phyloP scores from a whole-genome alignment of 2,888 invertebrate genomes.

The Andricus quercusramuli region DNA sequence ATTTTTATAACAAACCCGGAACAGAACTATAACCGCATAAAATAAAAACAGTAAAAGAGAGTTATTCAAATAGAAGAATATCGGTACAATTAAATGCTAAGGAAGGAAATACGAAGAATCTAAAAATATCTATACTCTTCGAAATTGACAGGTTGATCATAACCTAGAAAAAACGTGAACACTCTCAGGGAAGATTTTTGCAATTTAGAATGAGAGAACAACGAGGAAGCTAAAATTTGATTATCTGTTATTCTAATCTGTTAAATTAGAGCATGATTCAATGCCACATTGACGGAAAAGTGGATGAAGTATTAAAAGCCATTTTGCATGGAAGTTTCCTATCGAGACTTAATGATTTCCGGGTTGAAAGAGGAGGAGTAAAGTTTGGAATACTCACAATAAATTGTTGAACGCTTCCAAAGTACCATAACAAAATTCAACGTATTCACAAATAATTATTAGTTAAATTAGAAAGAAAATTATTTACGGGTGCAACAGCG shows the following conservation, averaged over 20 bases:
- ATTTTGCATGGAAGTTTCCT: slow-evolving; percentile 57
- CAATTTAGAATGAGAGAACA: background rate
- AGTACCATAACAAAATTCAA: slow-evolving; percentile 71
- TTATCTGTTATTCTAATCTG: background rate
- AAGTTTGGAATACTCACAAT: slow-evolving; percentile 66
- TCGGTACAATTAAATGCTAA: slow-evolving; percentile 1
- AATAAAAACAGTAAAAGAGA: background rate
- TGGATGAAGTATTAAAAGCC: slow-evolving; percentile 54
- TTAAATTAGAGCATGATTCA: slow-evolving; percentile 48
- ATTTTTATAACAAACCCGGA: background rate
- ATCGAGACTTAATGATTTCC: slow-evolving; percentile 40
- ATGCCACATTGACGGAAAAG: slow-evolving; percentile 55
- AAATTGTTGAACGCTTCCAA: slow-evolving; percentile 63
- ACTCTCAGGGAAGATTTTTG: background rate
- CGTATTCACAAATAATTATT: slow-evolving; percentile 71
- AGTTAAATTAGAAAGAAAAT: slow-evolving; percentile 66
- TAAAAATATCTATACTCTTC: background rate
- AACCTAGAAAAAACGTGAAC: slow-evolving; percentile 11
- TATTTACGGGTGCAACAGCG: slow-evolving; percentile 64
- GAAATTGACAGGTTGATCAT: slow-evolving; percentile 28
- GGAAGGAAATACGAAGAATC: slow-evolving; percentile 18
- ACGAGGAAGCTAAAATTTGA: background rate
- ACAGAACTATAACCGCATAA: background rate
- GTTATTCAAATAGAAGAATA: background rate
- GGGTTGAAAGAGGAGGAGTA: slow-evolving; percentile 2